Base-by-base conservation (phyloP, 2,113 vertebrate genomes). In the Coregonus clupeaformis region DNA sequence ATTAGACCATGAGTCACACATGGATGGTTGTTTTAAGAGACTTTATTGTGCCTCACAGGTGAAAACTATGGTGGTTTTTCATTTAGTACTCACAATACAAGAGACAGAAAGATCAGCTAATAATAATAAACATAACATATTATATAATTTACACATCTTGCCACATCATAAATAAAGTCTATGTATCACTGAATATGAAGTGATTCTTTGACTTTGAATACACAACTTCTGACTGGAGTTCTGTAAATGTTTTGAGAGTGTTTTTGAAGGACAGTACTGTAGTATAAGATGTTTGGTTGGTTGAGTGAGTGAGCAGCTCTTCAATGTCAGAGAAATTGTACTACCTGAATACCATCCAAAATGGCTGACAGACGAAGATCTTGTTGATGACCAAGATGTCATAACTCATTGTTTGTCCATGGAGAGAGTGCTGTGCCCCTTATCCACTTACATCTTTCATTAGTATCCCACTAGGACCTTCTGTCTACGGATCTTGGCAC, bases 21-120 rank as follows among this genome's bases (percentile, higher is more conserved):
- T 13, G 13, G 20, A 3, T 13, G 16, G 1, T 6, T 42, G 18
- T 45, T 45, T 82, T 72, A 52, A 85, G 82, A 86, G 82, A 82
- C 75, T 91, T 94, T 92, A 92, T 89, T 92, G 82, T 77, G 79
- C 69, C n/a, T 77, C 74, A 79, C 65, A 80, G 63, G 73, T 86
- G 84, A 86, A 90, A 78, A 87, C 76, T 83, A 82, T 82, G 57
- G 75, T 84, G 80, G 78, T 78, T 77, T 85, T 85, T 85, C 75
- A 74, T 82, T 86, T 67, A 73, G 80, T 83, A 75, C 64, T 84
- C 81, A 88, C 81, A 78, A 79, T 77, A 86, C 74, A 74, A 78
- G 72, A 79, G 59, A 89, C n/a, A n/a, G n/a, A n/a, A n/a, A n/a
- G n/a, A n/a, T n/a, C n/a, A n/a, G n/a, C n/a, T n/a, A 2, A 69